A percentile compares a stretch with the other conserved stretches of the same genome.
Conservation (phyloP, 2,113 vertebrate genomes). For the Corythornis cristatus region DNA sequence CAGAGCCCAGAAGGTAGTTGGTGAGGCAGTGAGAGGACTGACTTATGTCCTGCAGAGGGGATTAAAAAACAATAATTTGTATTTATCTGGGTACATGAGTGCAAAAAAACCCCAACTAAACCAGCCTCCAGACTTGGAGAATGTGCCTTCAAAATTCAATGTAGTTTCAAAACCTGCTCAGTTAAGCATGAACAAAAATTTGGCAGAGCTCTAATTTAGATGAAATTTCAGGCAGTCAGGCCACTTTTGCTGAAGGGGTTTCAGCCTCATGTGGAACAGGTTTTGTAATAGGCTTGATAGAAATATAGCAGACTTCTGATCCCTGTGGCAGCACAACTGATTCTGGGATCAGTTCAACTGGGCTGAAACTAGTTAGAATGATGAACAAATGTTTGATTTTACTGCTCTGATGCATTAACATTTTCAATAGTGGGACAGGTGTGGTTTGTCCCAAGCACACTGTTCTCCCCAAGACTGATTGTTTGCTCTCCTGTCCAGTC, state of each 20-base stretch:
- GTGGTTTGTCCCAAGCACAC: neutral
- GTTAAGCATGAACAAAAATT: neutral
- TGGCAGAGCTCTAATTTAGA: neutral
- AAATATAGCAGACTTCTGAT: constrained; percentile 9
- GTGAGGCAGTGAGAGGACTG: neutral
- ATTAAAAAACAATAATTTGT: constrained; percentile 6
- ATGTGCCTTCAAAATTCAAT: constrained; percentile 1
- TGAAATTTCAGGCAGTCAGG: neutral
- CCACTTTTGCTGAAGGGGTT: neutral
- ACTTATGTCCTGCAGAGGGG: neutral
- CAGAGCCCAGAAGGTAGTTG: neutral
- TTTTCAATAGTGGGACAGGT: neutral
- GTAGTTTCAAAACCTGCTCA: neutral
- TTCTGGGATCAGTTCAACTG: constrained; percentile 1
- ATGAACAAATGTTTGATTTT: neutral
- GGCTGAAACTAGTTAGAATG: neutral
- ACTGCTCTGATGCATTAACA: neutral
- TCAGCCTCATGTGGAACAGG: neutral
- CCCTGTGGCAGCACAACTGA: neutral
- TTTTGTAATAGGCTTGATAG: neutral
- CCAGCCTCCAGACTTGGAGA: neutral
- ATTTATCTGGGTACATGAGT: neutral
- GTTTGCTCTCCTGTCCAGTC: neutral
- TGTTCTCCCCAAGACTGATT: neutral
- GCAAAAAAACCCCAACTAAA: neutral